Evolutionary conservation across 2,113 vertebrate genomes (phyloP).

Genomic region (Elaphurus davidianus): DNA sequence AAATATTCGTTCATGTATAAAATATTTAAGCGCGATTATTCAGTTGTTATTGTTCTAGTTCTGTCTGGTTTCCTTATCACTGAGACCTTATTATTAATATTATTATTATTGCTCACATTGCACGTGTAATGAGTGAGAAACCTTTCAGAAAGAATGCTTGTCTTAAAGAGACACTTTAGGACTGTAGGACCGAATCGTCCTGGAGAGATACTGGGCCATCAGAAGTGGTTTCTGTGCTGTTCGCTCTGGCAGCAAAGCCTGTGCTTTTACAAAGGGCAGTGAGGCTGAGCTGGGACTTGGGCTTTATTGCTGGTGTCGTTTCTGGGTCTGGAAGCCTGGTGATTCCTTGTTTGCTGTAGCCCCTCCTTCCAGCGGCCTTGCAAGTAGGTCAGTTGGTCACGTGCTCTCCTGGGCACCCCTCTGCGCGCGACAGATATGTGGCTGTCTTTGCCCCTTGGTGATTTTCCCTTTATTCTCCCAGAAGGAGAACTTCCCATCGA

Average conservation of each 20-base stretch:
- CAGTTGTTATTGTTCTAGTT: accelerated
- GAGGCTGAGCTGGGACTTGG: accelerated
- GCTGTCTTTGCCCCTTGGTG: background rate
- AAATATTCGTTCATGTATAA: accelerated
- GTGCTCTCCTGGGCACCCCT: background rate
- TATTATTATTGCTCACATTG: background rate
- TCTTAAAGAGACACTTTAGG: background rate
- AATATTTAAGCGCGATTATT: background rate
- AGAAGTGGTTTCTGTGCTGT: accelerated
- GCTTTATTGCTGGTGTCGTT: accelerated
- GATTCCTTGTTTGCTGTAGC: background rate
- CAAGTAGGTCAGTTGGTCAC: background rate
- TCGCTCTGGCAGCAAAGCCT: background rate
- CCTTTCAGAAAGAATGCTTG: background rate
- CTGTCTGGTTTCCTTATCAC: accelerated
- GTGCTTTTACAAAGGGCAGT: too few relatives aligned
- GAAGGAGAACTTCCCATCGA: constrained; percentile 57
- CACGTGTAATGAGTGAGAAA: accelerated
- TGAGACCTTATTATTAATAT: background rate
- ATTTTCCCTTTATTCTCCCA: background rate
- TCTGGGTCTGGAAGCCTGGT: background rate
- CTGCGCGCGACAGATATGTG: background rate
- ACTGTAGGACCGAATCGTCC: accelerated
- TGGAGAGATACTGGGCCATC: accelerated
- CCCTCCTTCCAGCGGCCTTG: accelerated